These are phyloP conservation scores for Opisthograptis luteolata DNA, from an alignment of 2,888 invertebrate genomes.

Conservation along the genomic window DNA sequence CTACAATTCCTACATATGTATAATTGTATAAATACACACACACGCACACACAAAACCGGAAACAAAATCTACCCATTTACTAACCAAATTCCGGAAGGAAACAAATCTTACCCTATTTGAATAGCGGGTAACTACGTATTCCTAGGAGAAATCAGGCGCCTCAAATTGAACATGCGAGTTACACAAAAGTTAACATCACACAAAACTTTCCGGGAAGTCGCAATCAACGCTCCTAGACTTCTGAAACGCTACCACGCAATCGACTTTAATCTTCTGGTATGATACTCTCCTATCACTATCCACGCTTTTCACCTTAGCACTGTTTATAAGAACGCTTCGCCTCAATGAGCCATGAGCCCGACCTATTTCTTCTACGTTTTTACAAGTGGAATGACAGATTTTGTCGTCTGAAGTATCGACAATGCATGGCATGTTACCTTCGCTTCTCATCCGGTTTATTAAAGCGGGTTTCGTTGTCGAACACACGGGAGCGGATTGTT, in stretches of 20 bases:
- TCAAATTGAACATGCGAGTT: background rate
- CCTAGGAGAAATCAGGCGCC: slow-evolving; percentile 20
- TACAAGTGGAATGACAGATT: slow-evolving; percentile 70
- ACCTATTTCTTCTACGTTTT: slow-evolving; percentile 50
- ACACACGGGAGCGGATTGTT: slow-evolving; percentile 74
- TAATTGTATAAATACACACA: too few species aligned
- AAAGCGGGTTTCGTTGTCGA: slow-evolving; percentile 57
- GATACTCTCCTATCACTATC: slow-evolving; percentile 68
- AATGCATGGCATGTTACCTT: slow-evolving; percentile 67
- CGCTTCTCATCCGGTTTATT: slow-evolving; percentile 71
- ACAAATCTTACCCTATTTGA: slow-evolving; percentile 19
- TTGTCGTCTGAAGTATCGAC: slow-evolving; percentile 51
- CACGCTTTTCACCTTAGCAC: slow-evolving; percentile 71
- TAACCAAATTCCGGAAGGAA: slow-evolving; percentile 3
- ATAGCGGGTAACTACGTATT: slow-evolving; percentile 13
- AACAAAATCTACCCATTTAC: slow-evolving; percentile 15
- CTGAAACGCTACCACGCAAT: slow-evolving; percentile 73
- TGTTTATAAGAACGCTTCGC: slow-evolving; percentile 79
- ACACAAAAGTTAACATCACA: slow-evolving; percentile 45
- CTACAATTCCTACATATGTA: too few species aligned
- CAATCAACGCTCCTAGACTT: slow-evolving; percentile 72
- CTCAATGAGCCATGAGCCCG: slow-evolving; percentile 61
- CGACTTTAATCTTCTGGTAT: slow-evolving; percentile 71
- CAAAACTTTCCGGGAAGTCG: slow-evolving; percentile 77
- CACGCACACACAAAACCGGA: slow-evolving; percentile 12